Evolutionary conservation across 2,113 vertebrate genomes (phyloP), one percentile per base, ranked within the genome.

Genomic region (Callithrix jacchus): DNA sequence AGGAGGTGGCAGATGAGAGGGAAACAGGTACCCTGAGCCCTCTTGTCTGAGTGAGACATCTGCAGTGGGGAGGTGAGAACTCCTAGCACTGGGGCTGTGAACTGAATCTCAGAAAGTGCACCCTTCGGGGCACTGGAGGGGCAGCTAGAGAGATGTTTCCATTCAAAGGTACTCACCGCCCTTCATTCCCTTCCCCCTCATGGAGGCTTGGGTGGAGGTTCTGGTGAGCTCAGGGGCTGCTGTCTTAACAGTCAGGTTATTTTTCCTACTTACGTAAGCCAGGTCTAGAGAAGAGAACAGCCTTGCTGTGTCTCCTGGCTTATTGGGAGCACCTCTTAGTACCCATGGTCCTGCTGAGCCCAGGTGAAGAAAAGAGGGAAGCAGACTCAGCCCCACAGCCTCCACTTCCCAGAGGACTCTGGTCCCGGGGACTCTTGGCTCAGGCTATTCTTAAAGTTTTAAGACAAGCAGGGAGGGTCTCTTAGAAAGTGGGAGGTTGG

Each of bases 141-240:
- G 85, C 90, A 88, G 92, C 95, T 73, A 25, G 76, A 25, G 56
- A 84, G 23, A n/a, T 56, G 89, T 91, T 83, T 89, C 82, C 87
- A 56, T 95, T 83, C 73, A 6, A 52, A 61, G 7, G 68, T 9
- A 54, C 40, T 56, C 54, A 14, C 12, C 1, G 1, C 42, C 79
- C 45, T 66, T 64, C 17, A 14, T 25, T 83, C 74, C 77, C 40
- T 58, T 77, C 35, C 64, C 83, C 0, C 37, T 23, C 0, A 0
- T 56, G 76, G 80, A 85, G 84, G 56, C 42, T n/a, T 42, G 12
- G 32, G 27, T 42, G 4, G 82, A 45, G 74, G 35, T 13, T 49
- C 76, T 52, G 56, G 6, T 3, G 9, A 32, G 13, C 56, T 84
- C 17, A 9, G n/a, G 45, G 87, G 47, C 23, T 70, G 12, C 6